Evolutionary conservation across 2,797 vertebrate genomes (phyloP).

Genomic region (Acipenser ruthenus): DNA sequence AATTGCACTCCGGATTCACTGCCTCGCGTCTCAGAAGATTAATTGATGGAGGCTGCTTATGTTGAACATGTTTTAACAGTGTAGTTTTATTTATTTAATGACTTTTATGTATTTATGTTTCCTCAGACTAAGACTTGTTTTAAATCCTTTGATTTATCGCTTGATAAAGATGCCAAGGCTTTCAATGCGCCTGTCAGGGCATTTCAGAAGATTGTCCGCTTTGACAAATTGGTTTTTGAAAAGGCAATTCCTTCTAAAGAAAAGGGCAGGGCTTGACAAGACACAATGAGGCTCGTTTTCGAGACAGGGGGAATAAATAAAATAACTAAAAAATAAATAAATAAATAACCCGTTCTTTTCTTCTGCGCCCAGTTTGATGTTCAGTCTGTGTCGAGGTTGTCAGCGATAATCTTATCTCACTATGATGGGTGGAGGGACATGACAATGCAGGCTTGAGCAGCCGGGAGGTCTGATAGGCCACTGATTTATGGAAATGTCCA

Average conservation of each 20-base stretch:
- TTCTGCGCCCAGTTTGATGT: slow-evolving; percentile 38
- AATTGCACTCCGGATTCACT: neutral
- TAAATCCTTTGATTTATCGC: slow-evolving; percentile 67
- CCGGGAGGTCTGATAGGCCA: slow-evolving; percentile 59
- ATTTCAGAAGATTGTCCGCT: slow-evolving; percentile 61
- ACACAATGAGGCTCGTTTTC: slow-evolving; percentile 66
- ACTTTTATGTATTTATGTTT: slow-evolving; percentile 43
- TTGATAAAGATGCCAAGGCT: slow-evolving; percentile 62
- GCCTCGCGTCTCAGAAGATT: slow-evolving; percentile 45
- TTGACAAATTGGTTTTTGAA: slow-evolving; percentile 74
- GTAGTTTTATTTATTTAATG: neutral
- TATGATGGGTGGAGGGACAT: slow-evolving; percentile 64
- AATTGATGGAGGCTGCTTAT: slow-evolving; percentile 57
- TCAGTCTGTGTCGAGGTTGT: slow-evolving; percentile 64
- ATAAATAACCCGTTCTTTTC: slow-evolving; percentile 40
- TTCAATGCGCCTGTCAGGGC: slow-evolving; percentile 47
- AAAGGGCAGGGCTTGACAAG: slow-evolving; percentile 66
- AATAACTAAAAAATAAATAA: slow-evolving; percentile 40
- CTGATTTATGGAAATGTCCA: slow-evolving; percentile 75
- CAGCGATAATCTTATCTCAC: slow-evolving; percentile 82
- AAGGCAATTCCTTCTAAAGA: slow-evolving; percentile 56
- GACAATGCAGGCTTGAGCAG: slow-evolving; percentile 65
- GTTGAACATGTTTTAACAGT: neutral
- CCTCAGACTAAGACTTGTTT: slow-evolving; percentile 47
- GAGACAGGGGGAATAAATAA: slow-evolving; percentile 62